Conservation (phyloP, 2,888 invertebrate species). For the Unio pictorum region DNA sequence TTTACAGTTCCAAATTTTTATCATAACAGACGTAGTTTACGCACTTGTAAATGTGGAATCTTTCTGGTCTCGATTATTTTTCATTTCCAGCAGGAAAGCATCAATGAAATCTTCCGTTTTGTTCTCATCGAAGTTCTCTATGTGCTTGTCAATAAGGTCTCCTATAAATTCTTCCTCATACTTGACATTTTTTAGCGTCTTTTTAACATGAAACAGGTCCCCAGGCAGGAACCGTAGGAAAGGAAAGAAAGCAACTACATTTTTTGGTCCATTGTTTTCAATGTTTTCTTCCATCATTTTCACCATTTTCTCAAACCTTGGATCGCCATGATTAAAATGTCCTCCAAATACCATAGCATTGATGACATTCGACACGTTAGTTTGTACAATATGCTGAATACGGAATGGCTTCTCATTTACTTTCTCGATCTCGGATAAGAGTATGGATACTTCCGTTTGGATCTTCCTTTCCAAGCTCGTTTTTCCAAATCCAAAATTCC, state of each 20-base stretch:
- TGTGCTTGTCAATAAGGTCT: slow-evolving; percentile 12
- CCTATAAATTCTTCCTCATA: slow-evolving; percentile 6
- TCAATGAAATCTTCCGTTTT: slow-evolving; percentile 27
- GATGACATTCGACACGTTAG: slow-evolving; percentile 18
- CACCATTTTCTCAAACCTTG: slow-evolving; percentile 7
- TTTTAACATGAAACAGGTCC: slow-evolving; percentile 13
- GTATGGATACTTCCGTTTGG: slow-evolving; percentile 9
- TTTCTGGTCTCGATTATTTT: not conserved
- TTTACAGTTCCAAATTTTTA: too few species aligned
- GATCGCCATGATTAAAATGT: slow-evolving; percentile 17
- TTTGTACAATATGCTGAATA: slow-evolving; percentile 7
- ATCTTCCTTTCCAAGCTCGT: slow-evolving; percentile 15
- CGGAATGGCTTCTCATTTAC: slow-evolving; percentile 11
- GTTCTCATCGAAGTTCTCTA: slow-evolving; percentile 15
- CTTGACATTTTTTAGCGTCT: slow-evolving; percentile 7
- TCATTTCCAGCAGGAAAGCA: slow-evolving; percentile 32
- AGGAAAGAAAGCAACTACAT: slow-evolving; percentile 9
- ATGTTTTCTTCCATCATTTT: slow-evolving; percentile 9
- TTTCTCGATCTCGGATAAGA: slow-evolving; percentile 8
- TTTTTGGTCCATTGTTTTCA: not conserved
- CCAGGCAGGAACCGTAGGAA: slow-evolving; percentile 13
- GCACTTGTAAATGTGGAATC: too few species aligned
- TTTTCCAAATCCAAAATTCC: slow-evolving; percentile 25
- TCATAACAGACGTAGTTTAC: too few species aligned
- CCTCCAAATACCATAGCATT: slow-evolving; percentile 15